Evolutionary conservation across 2,113 vertebrate species (phyloP), one percentile per base, ranked within the genome.

Genomic region (Centropus bengalensis): DNA sequence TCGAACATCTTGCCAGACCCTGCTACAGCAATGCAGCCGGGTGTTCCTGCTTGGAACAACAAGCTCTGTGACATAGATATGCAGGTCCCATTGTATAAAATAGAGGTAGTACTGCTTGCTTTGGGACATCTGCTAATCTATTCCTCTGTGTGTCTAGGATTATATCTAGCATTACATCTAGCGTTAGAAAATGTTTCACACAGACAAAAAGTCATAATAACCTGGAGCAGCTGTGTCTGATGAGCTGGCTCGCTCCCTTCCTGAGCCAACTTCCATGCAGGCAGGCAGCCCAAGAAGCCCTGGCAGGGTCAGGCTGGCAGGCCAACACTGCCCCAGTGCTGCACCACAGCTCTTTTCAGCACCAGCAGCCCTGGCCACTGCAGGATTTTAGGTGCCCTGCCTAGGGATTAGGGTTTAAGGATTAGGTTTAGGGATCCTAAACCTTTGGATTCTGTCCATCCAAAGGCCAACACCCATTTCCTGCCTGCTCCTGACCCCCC

Each of bases 401-500:
- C 36, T 3, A 32, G 4, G 20, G 54, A n/a, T n/a, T n/a, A n/a
- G n/a, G n/a, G n/a, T n/a, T n/a, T n/a, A n/a, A n/a, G n/a, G n/a
- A n/a, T n/a, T n/a, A n/a, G n/a, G n/a, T n/a, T n/a, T n/a, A n/a
- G n/a, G n/a, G n/a, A n/a, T n/a, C n/a, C n/a, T n/a, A n/a, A n/a
- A n/a, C n/a, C n/a, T n/a, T n/a, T n/a, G n/a, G 0, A 0, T 30
- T 38, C 56, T 38, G 52, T 56, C 40, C 5, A 10, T 59, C 22
- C 10, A 33, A 13, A 44, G 36, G 24, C 7, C 3, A 26, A 59
- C 9, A 3, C 38, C 49, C 51, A 8, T 14, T 32, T 24, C 49
- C 64, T 23, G 27, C 66, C 49, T 17, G 45, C 52, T 22, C n/a
- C 44, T 14, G 55, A 23, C 67, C 59, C 20, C 30, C 14, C 23